Conservation (phyloP, 2,113 vertebrate genomes). For the Osmerus eperlanus region DNA sequence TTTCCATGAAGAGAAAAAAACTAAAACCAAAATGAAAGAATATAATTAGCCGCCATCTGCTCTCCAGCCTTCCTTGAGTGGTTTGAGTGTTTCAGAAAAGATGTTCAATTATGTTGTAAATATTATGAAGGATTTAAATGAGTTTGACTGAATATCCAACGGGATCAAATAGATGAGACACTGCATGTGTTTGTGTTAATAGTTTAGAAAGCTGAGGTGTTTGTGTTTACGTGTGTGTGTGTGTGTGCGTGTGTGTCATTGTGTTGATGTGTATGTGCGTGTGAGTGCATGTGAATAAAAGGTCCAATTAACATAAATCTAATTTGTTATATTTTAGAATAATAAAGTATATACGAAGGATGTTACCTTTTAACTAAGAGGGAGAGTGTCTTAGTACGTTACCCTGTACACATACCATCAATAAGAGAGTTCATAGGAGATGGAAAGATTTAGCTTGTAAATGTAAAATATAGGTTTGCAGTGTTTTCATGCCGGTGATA, state of each 20-base stretch:
- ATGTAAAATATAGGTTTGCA: constrained; percentile 21
- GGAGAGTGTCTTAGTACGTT: too few species aligned
- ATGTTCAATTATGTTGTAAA: background rate
- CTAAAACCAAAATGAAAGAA: background rate
- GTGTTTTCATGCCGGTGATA: constrained; percentile 19
- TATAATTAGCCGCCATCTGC: constrained; percentile 13
- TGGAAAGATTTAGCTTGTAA: background rate
- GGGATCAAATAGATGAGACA: too few species aligned
- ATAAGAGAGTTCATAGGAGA: too few species aligned
- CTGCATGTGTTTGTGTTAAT: background rate
- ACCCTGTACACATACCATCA: too few species aligned
- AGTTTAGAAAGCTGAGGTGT: background rate
- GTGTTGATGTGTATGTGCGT: background rate
- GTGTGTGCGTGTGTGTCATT: background rate
- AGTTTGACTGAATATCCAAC: too few species aligned
- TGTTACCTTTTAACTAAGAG: too few species aligned
- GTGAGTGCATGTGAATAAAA: too few species aligned
- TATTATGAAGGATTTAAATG: background rate
- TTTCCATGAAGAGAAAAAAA: background rate
- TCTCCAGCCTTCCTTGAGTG: background rate
- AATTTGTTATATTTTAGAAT: too few species aligned
- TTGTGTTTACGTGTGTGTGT: background rate
- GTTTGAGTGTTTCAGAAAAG: too few species aligned
- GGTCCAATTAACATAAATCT: too few species aligned
- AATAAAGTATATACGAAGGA: too few species aligned